Percentiles rank a stretch among this genome's conserved stretches.
These are phyloP conservation scores for Actias luna DNA, from an alignment of 2,888 invertebrate species.

Conservation along the genomic window DNA sequence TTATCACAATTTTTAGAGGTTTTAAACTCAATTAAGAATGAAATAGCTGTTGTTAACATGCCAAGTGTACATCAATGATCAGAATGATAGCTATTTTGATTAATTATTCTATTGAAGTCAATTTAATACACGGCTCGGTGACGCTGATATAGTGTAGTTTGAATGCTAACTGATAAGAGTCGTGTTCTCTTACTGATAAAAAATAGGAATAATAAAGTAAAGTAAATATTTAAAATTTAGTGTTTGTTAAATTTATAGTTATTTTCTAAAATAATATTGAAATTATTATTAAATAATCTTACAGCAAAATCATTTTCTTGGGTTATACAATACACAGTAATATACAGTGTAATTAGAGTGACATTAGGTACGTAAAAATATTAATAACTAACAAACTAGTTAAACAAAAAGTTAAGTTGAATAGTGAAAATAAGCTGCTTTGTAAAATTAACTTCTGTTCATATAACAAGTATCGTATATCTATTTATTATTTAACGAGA, in stretches of 20 bases:
- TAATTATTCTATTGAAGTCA: slow-evolving; percentile 70
- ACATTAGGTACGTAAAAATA: background rate
- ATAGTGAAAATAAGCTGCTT: too few species aligned
- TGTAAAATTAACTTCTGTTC: too few species aligned
- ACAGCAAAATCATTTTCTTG: background rate
- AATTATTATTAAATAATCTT: background rate
- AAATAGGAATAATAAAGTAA: background rate
- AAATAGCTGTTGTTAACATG: background rate
- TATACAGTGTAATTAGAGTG: background rate
- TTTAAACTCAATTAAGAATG: background rate
- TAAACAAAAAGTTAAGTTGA: too few species aligned
- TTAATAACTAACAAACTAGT: background rate
- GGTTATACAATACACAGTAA: background rate
- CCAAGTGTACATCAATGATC: background rate
- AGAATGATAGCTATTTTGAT: slow-evolving; percentile 17
- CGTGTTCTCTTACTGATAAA: slow-evolving; percentile 28
- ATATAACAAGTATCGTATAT: too few species aligned
- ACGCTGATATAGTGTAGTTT: slow-evolving; percentile 38
- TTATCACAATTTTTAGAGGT: too few species aligned
- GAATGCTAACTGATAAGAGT: slow-evolving; percentile 31
- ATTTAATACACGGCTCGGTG: slow-evolving; percentile 44
- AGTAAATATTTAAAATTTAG: background rate
- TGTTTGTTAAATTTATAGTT: background rate
- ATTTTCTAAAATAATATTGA: background rate
- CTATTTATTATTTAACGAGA: too few species aligned